Conservation (phyloP, 2,888 invertebrate genomes). For the Calliphora vomitoria region DNA sequence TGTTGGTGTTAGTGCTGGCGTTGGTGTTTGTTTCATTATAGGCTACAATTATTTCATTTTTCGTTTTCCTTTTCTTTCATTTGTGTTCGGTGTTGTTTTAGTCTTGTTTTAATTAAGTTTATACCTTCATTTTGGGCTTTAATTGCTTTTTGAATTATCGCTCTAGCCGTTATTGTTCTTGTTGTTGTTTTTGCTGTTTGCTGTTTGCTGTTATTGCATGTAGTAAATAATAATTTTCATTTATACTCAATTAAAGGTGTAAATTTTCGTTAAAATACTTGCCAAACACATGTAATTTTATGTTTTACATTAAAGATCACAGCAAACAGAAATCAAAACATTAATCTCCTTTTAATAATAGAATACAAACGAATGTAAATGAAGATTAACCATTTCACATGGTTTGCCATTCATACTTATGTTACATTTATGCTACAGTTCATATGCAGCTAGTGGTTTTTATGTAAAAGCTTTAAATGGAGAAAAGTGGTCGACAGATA, state of each 20-base stretch:
- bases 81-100: neutral
- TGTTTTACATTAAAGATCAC: conserved; percentile 57
- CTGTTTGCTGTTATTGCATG: conserved; percentile 36
- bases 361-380: conserved; percentile 17
- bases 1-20: neutral
- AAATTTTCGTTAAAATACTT: conserved; percentile 60
- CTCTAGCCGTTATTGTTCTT: neutral
- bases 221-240: conserved; percentile 55
- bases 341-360: conserved; percentile 60
- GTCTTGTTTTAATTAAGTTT: conserved; percentile 55
- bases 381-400: conserved; percentile 24
- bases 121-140: conserved; percentile 42
- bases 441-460: neutral
- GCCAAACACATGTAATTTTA: conserved; percentile 62
- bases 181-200: neutral
- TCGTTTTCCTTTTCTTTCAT: neutral
- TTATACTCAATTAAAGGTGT: conserved; percentile 61
- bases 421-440: neutral
- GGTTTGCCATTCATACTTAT: neutral
- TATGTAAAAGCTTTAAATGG: neutral
- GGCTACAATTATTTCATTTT: conserved; percentile 51
- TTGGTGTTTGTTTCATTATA: conserved; percentile 28
- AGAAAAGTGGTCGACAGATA: too few species aligned
- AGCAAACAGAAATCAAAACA: conserved; percentile 27
- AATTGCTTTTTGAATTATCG: conserved; percentile 71